Percentiles rank a stretch among this genome's conserved stretches.
Conservation (phyloP, 2,888 invertebrate species). For the Eristalis pertinax region DNA sequence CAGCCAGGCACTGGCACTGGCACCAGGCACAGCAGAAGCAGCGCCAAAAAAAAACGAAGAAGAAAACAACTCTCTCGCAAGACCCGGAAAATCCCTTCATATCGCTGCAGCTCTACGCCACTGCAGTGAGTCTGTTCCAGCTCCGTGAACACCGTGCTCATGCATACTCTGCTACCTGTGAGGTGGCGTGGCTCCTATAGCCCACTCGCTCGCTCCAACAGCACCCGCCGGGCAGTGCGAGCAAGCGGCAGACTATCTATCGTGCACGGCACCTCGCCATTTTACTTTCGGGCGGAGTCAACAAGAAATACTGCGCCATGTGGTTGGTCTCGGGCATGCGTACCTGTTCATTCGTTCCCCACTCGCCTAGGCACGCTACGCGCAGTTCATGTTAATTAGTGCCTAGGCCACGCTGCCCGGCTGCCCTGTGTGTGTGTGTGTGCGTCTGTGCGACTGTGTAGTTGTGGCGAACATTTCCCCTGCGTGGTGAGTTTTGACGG, state of each 20-base stretch:
- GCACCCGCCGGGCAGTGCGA: not conserved
- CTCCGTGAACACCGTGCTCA: not conserved
- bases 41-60: constrained; percentile 3
- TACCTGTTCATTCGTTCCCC: constrained; percentile 61
- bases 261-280: constrained; percentile 77
- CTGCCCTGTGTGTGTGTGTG: not conserved
- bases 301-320: constrained; percentile 45
- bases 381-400: constrained; percentile 5
- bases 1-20: constrained; percentile 11
- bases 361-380: constrained; percentile 21
- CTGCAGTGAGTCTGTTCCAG: constrained; percentile 29
- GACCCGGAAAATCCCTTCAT: constrained; percentile 63
- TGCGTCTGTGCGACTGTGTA: no score
- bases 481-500: constrained; percentile 39
- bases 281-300: constrained; percentile 80
- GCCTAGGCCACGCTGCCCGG: not conserved
- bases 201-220: constrained; percentile 32
- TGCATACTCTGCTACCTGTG: constrained; percentile 22
- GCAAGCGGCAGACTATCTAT: not conserved
- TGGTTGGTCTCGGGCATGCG: constrained; percentile 66
- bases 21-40: constrained; percentile 9
- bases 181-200: not conserved
- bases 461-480: constrained; percentile 35
- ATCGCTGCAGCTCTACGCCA: constrained; percentile 64
- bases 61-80: constrained; percentile 36